Conservation (phyloP, 2,888 invertebrate genomes). For the Tetramorium bicarinatum region DNA sequence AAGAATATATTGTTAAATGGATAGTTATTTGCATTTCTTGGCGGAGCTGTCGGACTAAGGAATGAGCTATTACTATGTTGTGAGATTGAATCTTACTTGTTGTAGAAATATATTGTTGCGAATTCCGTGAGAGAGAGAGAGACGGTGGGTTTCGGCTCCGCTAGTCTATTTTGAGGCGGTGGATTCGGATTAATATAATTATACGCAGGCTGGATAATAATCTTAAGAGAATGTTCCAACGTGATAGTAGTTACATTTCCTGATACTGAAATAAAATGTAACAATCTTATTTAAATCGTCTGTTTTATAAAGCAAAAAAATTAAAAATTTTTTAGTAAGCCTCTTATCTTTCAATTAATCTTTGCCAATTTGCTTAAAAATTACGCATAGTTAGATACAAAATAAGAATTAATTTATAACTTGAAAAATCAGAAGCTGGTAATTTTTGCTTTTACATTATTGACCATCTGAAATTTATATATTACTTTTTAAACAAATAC, state of each 20-base stretch:
- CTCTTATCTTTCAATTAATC: background rate
- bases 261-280: conserved; percentile 68
- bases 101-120: too few relatives aligned
- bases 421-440: background rate
- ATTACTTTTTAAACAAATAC: conserved; percentile 22
- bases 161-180: too few relatives aligned
- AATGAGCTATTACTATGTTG: too few relatives aligned
- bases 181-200: too few relatives aligned
- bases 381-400: background rate
- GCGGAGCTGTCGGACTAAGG: too few relatives aligned
- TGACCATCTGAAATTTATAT: background rate
- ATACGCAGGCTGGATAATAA: too few relatives aligned
- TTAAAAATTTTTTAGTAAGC: background rate
- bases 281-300: background rate
- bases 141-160: conserved; percentile 71
- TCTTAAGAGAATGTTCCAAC: conserved; percentile 80
- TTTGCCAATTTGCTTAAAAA: background rate
- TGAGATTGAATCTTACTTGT: too few relatives aligned
- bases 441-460: background rate
- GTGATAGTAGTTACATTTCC: conserved; percentile 83
- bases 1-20: too few relatives aligned
- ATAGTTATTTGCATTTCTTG: too few relatives aligned
- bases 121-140: too few relatives aligned
- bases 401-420: background rate
- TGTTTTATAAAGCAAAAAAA: background rate